These are phyloP conservation scores for Paracanthobrama guichenoti DNA, from an alignment of 2,113 vertebrate species.

Conservation along the genomic window DNA sequence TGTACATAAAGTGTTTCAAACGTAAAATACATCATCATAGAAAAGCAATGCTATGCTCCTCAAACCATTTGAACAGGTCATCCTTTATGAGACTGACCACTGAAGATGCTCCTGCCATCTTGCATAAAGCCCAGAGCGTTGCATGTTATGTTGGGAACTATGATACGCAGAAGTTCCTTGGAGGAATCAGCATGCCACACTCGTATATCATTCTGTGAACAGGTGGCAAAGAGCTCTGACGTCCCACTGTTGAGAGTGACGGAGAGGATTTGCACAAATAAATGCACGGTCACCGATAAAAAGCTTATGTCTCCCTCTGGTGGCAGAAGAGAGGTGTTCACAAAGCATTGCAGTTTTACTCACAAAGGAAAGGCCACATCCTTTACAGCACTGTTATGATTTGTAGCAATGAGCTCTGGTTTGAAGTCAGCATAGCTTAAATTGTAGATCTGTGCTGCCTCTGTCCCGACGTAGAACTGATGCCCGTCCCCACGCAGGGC, in stretches of 20 bases:
- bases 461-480: constrained; percentile 84
- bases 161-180: constrained; percentile 84
- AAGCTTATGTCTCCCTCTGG: constrained; percentile 61
- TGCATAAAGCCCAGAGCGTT: constrained; percentile 79
- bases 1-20: background rate
- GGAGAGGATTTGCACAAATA: background rate
- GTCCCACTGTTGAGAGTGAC: constrained; percentile 71
- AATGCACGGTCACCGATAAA: background rate
- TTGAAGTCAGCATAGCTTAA: constrained; percentile 77
- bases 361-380: constrained; percentile 82
- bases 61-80: background rate
- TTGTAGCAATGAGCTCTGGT: constrained; percentile 79
- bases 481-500: constrained; percentile 76
- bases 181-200: constrained; percentile 81
- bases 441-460: constrained; percentile 79
- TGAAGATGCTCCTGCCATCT: constrained; percentile 87
- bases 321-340: constrained; percentile 38
- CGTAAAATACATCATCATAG: background rate
- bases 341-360: constrained; percentile 62
- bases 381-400: constrained; percentile 77
- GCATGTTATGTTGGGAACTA: constrained; percentile 83
- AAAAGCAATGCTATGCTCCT: too few relatives aligned
- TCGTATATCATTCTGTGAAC: constrained; percentile 84
- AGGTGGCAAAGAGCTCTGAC: constrained; percentile 87
- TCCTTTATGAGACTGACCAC: constrained; percentile 72